Evolutionary conservation across 2,888 invertebrate genomes (phyloP), one percentile per base, ranked within the genome.

Genomic region (Athetis lepigone): DNA sequence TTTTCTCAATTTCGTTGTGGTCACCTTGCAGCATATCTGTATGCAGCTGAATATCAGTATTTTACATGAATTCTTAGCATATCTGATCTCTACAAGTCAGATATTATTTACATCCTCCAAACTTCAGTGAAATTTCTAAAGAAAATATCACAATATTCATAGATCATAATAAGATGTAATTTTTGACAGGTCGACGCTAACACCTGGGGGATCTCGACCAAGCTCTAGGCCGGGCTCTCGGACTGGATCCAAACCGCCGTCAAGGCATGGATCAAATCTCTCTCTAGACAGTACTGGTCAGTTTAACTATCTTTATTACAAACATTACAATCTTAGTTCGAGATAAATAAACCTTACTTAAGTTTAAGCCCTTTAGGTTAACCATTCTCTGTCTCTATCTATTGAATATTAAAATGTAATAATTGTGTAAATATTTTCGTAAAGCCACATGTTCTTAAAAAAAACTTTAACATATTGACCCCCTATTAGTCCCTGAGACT

Each of bases 221-320:
- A 96, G 97, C 65, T 98, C 98, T 64, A 96, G 98, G 82, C 97
- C 98, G 45, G 97, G 97, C 33, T 98, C 98, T 77, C 96, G 98
- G 79, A 96, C 97, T 67, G 98, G 98, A 68, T 98, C 98, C 70
- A 98, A 98, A 91, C 98, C 99, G 74, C 98, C 98, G 21, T 98
- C 98, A 79, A 96, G 98, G 81, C 98, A 98, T 87, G 98, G 98
- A 77, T 99, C 99, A 46, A 98, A 98, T 86, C 96, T 98, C 69
- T 98, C 98, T 45, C 94, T 98, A 78, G 98, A 98, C 89, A 98
- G 98, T 89, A 98, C 98, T 90, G 98, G 98, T 98, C 19, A 37
- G 45, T 45, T 7, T 33, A 11, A 33, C n/a, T n/a, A n/a, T 36
- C 4, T 8, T 36, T n/a, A 36, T n/a, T 5, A n/a, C 36, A 36